Evolutionary conservation across 2,888 invertebrate genomes (phyloP).

Genomic region (Augiades crinisus): DNA sequence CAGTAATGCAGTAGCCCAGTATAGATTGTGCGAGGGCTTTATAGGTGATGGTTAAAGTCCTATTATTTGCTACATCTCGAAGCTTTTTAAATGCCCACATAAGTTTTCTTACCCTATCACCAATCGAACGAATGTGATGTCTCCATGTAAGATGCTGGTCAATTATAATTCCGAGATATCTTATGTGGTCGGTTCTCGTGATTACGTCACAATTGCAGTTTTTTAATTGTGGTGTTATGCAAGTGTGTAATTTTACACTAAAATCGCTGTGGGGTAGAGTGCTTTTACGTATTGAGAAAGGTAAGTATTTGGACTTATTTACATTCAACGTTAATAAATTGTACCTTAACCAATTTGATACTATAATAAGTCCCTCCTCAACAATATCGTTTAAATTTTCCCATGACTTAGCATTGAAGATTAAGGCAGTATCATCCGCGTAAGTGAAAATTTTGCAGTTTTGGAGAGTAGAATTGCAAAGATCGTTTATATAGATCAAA

Average conservation of each 20-base stretch:
- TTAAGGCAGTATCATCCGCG: too few species aligned
- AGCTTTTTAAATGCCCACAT: conserved; percentile 33
- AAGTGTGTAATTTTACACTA: background rate
- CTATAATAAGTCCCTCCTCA: background rate
- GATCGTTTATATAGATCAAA: too few species aligned
- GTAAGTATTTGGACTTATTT: background rate
- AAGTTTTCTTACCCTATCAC: conserved; percentile 36
- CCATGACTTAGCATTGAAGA: too few species aligned
- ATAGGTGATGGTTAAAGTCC: background rate
- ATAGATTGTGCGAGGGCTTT: conserved; percentile 1
- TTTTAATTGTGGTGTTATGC: background rate
- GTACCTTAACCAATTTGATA: background rate
- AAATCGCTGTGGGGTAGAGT: background rate
- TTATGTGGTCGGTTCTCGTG: background rate
- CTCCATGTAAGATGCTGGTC: background rate
- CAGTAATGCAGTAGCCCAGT: background rate
- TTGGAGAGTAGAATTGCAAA: too few species aligned
- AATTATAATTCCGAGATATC: conserved; percentile 1
- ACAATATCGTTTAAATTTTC: too few species aligned
- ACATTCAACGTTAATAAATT: background rate
- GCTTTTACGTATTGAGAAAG: background rate
- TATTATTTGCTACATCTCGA: background rate
- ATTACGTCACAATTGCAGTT: background rate
- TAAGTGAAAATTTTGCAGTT: too few species aligned
- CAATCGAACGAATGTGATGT: background rate